Evolutionary conservation across 2,797 vertebrate genomes (phyloP), one percentile per base, ranked within the genome.

Genomic region (Scolopax rusticola): DNA sequence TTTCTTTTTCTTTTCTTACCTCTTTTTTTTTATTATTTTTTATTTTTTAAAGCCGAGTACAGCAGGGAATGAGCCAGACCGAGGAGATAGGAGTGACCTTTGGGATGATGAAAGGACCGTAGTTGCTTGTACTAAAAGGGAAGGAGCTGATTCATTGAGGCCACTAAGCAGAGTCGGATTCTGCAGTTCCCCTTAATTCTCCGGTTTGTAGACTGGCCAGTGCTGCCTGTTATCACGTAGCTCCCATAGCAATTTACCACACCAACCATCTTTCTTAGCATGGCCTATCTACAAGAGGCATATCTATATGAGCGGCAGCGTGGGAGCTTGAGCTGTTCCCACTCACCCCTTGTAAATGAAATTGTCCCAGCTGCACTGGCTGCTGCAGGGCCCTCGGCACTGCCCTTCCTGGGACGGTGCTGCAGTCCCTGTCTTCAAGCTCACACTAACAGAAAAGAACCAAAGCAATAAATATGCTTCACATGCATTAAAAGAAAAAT

Each of bases 361-460:
- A 23, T 53, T 86, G 33, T 33, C 25, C 24, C 15, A 33, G 33
- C 16, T 87, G 68, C 41, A 7, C 25, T 68, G 15, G 24, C 28
- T 53, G 80, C 38, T 36, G 25, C 48, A 21, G 16, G 50, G 50
- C 12, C 50, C 27, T 50, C 0, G 0, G 24, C 25, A 7, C 19
- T 47, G 36, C 67, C 60, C 69, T 64, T 33, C 73, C 67, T 32
- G 7, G 57, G 33, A 75, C 1, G 1, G 17, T 81, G 77, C 63
- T 76, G 41, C 63, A 47, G 75, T 60, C 47, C 14, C 47, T 84
- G 27, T 30, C 64, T 93, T 75, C 57, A 78, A 2, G 1, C 27
- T 88, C 6, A 40, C 3, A 3, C 16, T 63, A 65, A 73, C 2
- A 90, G 19, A 57, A 93, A 61, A 80, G 17, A 80, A 51, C 4